These are phyloP conservation scores for Aldabrachelys gigantea DNA, from an alignment of 2,113 vertebrate species.

Conservation along the genomic window DNA sequence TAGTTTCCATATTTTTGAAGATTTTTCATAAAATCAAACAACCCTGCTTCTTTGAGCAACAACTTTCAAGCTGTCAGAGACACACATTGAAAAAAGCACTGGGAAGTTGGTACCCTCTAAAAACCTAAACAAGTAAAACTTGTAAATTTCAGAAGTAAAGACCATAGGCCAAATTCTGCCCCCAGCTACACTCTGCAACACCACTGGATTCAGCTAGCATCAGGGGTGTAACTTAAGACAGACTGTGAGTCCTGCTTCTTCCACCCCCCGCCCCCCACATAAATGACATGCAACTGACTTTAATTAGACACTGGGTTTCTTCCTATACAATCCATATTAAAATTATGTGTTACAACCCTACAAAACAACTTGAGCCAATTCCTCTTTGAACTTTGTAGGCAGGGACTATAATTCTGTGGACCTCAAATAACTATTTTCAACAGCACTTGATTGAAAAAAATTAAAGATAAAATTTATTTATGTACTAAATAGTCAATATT, in stretches of 20 bases:
- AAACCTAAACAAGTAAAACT: neutral
- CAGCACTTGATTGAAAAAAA: neutral
- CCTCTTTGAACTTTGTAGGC: neutral
- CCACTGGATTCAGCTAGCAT: neutral
- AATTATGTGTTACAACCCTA: neutral
- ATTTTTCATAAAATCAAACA: constrained; percentile 16
- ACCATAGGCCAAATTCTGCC: neutral
- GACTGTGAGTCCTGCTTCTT: neutral
- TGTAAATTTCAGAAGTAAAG: neutral
- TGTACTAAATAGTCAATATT: neutral
- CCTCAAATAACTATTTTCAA: neutral
- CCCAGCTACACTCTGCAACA: accelerated
- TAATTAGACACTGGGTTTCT: neutral
- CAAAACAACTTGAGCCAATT: neutral
- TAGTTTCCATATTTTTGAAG: constrained; percentile 17
- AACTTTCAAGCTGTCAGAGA: constrained; percentile 3
- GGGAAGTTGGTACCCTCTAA: constrained; percentile 13
- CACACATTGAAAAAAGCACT: neutral
- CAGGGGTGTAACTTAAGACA: neutral
- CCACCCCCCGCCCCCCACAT: neutral
- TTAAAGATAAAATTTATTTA: neutral
- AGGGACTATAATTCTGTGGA: neutral
- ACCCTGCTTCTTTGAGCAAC: constrained; percentile 16
- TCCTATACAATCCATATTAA: neutral
- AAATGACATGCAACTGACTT: neutral